phyloP scores from a whole-genome alignment of 2,797 vertebrate genomes.

The Liparis tanakae region DNA sequence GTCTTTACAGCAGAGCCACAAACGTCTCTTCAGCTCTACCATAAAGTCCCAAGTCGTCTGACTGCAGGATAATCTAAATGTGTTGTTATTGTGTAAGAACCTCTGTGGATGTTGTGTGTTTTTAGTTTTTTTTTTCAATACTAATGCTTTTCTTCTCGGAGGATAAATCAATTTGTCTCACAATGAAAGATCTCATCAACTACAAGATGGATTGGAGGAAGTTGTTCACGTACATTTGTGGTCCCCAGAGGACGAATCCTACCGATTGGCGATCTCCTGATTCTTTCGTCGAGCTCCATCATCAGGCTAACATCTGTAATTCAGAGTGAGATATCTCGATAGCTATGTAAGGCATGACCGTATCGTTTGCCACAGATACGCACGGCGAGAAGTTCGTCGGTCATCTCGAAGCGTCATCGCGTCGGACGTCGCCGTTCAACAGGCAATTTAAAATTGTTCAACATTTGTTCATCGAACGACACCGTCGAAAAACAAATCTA shows the following conservation, averaged over 20 bases:
- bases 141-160: not conserved
- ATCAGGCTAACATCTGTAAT: not conserved
- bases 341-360: not conserved
- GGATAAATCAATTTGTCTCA: not conserved
- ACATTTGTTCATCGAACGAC: not conserved
- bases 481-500: not conserved
- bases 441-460: not conserved
- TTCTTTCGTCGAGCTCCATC: not conserved
- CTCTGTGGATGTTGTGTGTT: not conserved
- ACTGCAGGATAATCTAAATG: not conserved
- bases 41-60: not conserved
- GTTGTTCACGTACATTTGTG: not conserved
- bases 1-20: constrained; percentile 25
- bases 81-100: not conserved
- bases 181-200: not conserved
- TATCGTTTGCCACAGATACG: not conserved
- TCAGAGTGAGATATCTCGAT: not conserved
- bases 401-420: not conserved
- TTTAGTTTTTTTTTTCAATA: not conserved
- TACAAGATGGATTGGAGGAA: not conserved
- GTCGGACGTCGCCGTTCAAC: too few relatives aligned
- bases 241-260: not conserved
- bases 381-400: not conserved
- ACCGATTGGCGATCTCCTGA: too few relatives aligned
- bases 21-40: constrained; percentile 22